Conservation (phyloP, 2,797 vertebrate genomes). For the Danio albolineatus region DNA sequence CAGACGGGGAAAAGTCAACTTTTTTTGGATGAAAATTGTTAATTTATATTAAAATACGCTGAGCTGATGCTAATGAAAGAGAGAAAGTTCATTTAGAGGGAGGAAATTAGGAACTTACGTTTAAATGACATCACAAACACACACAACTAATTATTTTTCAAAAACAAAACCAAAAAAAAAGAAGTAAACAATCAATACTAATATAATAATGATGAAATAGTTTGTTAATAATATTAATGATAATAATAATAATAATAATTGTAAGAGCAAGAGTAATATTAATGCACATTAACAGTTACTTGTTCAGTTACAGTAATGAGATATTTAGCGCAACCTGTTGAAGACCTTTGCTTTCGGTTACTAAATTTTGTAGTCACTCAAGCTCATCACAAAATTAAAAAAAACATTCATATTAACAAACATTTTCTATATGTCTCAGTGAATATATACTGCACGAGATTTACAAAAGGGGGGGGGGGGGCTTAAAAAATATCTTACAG, state of each 20-base stretch:
- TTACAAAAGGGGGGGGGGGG: not conserved
- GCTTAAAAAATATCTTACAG: not conserved
- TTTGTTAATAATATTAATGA: no score
- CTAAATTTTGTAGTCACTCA: not conserved
- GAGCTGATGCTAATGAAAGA: slow-evolving; percentile 40
- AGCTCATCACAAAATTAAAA: not conserved
- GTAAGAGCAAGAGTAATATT: no score
- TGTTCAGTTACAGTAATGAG: not conserved
- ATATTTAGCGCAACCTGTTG: slow-evolving; percentile 3
- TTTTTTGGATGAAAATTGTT: slow-evolving; percentile 82
- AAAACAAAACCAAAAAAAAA: not conserved
- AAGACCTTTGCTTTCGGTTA: not conserved
- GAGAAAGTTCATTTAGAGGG: slow-evolving; percentile 27
- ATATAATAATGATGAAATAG: not conserved
- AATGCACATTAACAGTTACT: not conserved
- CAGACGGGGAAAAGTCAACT: slow-evolving; percentile 81
- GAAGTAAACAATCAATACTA: no score
- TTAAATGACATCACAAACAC: slow-evolving; percentile 37
- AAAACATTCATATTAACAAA: not conserved
- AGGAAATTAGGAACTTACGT: slow-evolving; percentile 17
- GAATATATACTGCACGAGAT: not conserved
- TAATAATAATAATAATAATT: no score
- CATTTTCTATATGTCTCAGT: not conserved
- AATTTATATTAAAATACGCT: slow-evolving; percentile 75
- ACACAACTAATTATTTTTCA: not conserved